A percentile compares a stretch with the other conserved stretches of the same genome.
Evolutionary conservation across 2,797 vertebrate species (phyloP).

Genomic region (Pitangus sulphuratus): DNA sequence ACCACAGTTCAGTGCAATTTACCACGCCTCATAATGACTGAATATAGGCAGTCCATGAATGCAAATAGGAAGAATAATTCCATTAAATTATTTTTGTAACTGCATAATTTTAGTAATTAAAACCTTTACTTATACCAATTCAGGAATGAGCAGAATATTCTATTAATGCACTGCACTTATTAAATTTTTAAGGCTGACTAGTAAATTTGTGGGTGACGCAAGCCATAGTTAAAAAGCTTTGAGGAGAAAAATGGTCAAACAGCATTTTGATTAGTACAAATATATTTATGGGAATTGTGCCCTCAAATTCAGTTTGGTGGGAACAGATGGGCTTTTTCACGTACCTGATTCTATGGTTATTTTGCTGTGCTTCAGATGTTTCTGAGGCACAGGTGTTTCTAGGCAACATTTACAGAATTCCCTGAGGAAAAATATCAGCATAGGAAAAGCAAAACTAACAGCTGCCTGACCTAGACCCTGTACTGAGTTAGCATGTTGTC

Average conservation of each 20-base stretch:
- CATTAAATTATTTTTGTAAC: constrained; percentile 68
- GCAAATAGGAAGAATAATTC: constrained; percentile 65
- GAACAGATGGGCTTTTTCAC: background rate
- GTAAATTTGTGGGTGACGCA: constrained; percentile 42
- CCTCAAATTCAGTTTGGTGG: background rate
- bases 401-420: constrained; percentile 44
- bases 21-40: background rate
- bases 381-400: constrained; percentile 43
- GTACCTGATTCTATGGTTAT: background rate
- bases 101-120: constrained; percentile 75
- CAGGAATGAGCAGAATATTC: constrained; percentile 49
- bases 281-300: constrained; percentile 36
- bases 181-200: constrained; percentile 62
- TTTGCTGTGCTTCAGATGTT: constrained; percentile 17
- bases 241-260: background rate
- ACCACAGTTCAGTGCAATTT: constrained; percentile 11
- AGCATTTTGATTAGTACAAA: constrained; percentile 58
- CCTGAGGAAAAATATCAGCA: background rate
- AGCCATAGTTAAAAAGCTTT: constrained; percentile 18
- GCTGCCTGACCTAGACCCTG: background rate
- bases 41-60: constrained; percentile 42
- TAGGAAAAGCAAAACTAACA: constrained; percentile 16
- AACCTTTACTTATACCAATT: constrained; percentile 62
- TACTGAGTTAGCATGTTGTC: background rate
- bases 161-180: constrained; percentile 38